phyloP scores from a whole-genome alignment of 2,888 invertebrate species.

The Synergus japonicus region DNA sequence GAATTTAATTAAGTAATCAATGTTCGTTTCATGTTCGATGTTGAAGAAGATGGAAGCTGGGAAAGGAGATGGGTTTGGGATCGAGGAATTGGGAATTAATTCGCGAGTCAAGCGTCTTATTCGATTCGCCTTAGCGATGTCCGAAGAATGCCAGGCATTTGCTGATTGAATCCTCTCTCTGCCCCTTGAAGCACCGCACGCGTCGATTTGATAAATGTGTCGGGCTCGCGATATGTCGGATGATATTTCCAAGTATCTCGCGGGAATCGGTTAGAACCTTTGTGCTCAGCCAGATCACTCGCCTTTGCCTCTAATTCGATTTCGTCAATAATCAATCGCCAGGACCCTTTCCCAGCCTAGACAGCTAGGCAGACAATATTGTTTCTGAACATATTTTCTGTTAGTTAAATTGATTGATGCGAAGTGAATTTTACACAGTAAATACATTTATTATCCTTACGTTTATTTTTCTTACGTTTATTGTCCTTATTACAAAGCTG shows the following conservation, averaged over 20 bases:
- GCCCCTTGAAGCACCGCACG: slow-evolving; percentile 51
- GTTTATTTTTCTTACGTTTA: too few species aligned
- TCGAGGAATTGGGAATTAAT: slow-evolving; percentile 62
- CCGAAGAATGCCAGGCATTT: slow-evolving; percentile 73
- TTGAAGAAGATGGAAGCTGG: not conserved
- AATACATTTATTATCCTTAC: too few species aligned
- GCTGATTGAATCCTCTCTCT: slow-evolving; percentile 73
- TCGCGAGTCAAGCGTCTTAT: slow-evolving; percentile 68
- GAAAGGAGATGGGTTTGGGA: not conserved
- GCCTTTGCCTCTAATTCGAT: slow-evolving; percentile 67
- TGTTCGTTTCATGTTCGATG: not conserved
- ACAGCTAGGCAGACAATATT: not conserved
- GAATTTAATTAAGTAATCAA: not conserved
- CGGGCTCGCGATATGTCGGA: slow-evolving; percentile 69
- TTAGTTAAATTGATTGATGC: not conserved
- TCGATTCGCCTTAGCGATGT: slow-evolving; percentile 70
- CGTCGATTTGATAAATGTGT: slow-evolving; percentile 74
- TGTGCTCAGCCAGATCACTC: slow-evolving; percentile 57
- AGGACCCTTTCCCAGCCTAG: slow-evolving; percentile 38
- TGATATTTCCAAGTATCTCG: slow-evolving; percentile 72
- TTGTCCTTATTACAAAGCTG: too few species aligned
- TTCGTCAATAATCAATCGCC: slow-evolving; percentile 51
- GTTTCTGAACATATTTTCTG: not conserved
- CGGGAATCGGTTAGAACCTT: slow-evolving; percentile 49
- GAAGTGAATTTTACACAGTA: not conserved